Evolutionary conservation across 2,113 vertebrate genomes (phyloP).

Genomic region (Apistogramma diplotaenia): DNA sequence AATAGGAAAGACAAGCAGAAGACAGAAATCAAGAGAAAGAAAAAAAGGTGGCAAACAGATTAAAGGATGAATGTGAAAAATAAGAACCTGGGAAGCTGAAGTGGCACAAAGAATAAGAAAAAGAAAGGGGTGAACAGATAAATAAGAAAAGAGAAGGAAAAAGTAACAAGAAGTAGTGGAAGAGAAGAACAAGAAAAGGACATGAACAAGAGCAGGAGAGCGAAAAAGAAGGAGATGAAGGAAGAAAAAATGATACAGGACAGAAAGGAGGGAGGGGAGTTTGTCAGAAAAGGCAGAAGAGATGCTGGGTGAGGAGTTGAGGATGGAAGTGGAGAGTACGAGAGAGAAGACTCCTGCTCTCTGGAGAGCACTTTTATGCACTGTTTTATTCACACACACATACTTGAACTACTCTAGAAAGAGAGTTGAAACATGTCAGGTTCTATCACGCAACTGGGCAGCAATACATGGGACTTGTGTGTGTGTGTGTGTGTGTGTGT

Average conservation of each 20-base stretch:
- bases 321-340: background rate
- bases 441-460: slow-evolving; percentile 52
- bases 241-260: background rate
- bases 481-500: background rate
- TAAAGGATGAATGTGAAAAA: too few relatives aligned
- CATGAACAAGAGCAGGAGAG: too few relatives aligned
- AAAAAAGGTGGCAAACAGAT: too few relatives aligned
- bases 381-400: background rate
- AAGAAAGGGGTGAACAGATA: too few relatives aligned
- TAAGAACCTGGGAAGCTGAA: too few relatives aligned
- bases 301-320: background rate
- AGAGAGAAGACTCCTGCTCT: background rate
- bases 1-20: background rate
- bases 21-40: too few relatives aligned
- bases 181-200: too few relatives aligned
- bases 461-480: background rate
- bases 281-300: background rate
- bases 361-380: background rate
- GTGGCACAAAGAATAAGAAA: too few relatives aligned
- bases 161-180: too few relatives aligned
- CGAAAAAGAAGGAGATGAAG: background rate
- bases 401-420: slow-evolving; percentile 26
- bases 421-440: slow-evolving; percentile 40
- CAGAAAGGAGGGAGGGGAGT: background rate
- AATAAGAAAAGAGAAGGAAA: too few relatives aligned